Percentiles rank a stretch among this genome's conserved stretches.
Conservation (phyloP, 2,797 vertebrate species). For the Crocodylus rhombifer region DNA sequence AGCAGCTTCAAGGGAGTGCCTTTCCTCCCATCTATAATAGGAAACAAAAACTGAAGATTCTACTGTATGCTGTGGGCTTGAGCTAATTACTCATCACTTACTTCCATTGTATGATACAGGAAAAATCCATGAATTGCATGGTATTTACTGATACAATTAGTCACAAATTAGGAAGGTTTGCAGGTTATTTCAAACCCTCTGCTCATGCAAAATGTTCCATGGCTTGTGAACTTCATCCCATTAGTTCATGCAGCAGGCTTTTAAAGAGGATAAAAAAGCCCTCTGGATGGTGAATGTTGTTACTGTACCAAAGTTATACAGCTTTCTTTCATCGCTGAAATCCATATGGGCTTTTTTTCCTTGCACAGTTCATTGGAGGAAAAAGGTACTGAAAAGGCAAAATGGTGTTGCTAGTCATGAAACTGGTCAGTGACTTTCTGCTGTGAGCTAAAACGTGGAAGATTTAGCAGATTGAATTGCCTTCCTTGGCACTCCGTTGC, state of each 20-base stretch:
- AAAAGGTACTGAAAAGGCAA: neutral
- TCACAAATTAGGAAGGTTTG: neutral
- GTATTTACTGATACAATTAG: neutral
- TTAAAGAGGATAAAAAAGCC: neutral
- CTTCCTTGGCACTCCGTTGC: constrained; percentile 32
- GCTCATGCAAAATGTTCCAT: neutral
- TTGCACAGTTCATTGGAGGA: neutral
- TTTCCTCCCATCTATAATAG: neutral
- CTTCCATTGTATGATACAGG: neutral
- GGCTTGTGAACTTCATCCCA: neutral
- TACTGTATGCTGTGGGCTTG: neutral
- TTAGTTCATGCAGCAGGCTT: neutral
- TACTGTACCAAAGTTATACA: accelerated
- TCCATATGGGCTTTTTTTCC: neutral
- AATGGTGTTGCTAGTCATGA: neutral
- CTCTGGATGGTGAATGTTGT: neutral
- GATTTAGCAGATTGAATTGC: neutral
- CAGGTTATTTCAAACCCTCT: constrained; percentile 17
- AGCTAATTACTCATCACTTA: neutral
- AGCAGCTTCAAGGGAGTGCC: neutral
- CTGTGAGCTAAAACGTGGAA: constrained; percentile 25
- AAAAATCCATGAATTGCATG: neutral
- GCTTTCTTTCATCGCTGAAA: neutral
- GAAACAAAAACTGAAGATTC: neutral
- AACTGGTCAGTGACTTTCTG: constrained; percentile 70